These are phyloP conservation scores for Copidosoma floridanum DNA, from an alignment of 1,140 invertebrate genomes.

Conservation along the genomic window DNA sequence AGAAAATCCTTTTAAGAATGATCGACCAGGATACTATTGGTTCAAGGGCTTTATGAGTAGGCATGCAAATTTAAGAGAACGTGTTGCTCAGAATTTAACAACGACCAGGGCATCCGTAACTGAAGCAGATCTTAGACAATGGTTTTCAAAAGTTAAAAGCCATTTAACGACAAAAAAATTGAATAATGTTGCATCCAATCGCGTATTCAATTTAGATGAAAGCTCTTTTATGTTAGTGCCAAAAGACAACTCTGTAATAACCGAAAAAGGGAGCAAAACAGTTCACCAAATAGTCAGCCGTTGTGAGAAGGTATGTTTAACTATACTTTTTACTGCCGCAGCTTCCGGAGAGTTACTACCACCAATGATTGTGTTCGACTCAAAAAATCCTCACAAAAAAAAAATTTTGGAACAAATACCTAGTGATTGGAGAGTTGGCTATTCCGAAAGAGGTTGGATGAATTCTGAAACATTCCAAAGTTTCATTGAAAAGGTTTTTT, in stretches of 20 bases:
- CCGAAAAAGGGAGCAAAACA: neutral
- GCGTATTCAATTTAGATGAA: neutral
- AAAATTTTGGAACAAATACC: neutral
- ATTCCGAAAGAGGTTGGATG: constrained; percentile 1
- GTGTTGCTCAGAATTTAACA: neutral
- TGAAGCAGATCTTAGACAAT: neutral
- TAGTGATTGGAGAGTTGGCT: neutral
- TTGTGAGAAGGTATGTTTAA: neutral
- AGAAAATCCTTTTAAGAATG: constrained; percentile 19
- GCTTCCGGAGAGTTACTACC: neutral
- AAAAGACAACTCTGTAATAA: neutral
- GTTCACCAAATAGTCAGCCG: neutral
- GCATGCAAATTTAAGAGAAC: neutral
- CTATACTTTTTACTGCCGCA: neutral
- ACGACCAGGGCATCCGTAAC: neutral
- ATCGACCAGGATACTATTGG: constrained; percentile 25
- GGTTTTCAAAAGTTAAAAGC: neutral
- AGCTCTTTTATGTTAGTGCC: neutral
- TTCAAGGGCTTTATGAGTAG: neutral
- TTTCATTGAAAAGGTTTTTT: no score
- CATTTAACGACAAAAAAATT: neutral
- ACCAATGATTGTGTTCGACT: neutral
- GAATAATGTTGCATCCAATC: neutral
- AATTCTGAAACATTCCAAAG: neutral
- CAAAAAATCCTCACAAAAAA: neutral